Base-by-base conservation (phyloP, 2,888 invertebrate species). In the Carpatolechia fugitivella region DNA sequence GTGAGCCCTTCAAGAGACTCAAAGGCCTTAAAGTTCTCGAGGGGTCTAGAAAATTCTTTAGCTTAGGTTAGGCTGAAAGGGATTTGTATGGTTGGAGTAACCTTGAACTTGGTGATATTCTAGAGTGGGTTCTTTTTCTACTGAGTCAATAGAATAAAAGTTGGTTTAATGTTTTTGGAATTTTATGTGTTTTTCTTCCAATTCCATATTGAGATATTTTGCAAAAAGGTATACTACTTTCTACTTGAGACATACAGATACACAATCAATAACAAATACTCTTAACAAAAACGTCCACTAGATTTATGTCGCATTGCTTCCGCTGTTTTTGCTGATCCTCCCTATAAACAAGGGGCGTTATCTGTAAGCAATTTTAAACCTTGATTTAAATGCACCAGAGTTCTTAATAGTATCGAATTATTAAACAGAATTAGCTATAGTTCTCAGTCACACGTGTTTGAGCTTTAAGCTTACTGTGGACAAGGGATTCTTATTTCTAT, bases 361-460 rank as follows among this genome's bases (percentile, higher is more conserved):
- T 63, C 52, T 54, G 53, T 50, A 53, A 58, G 52, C 53, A 30
- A 61, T 64, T 63, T 56, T 63, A 46, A 53, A 40, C 64, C 61
- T 59, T 63, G 63, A 51, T 5, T 0, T 0, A 3, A 16, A 49
- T 11, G 41, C 6, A 58, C 63, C 70, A 78, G 62, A 62, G 73
- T 67, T 68, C 55, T 58, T 55, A 52, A 52, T 60, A 35, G 18
- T 53, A 46, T 61, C 55, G 57, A 55, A 66, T 69, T 71, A 72
- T 72, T 72, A 74, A 69, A 66, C 60, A 63, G 71, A 74, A 76
- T 80, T 76, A 78, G 70, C 61, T 61, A 58, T 74, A 78, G 76
- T 78, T 78, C 70, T 60, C 74, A 76, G 75, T 71, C 76, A 80
- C 82, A 80, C 82, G 81, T 82, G 80, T 74, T 68, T 65, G 56